Base-by-base conservation (phyloP, 2,797 vertebrate genomes). In the Rhinatrema bivittatum region DNA sequence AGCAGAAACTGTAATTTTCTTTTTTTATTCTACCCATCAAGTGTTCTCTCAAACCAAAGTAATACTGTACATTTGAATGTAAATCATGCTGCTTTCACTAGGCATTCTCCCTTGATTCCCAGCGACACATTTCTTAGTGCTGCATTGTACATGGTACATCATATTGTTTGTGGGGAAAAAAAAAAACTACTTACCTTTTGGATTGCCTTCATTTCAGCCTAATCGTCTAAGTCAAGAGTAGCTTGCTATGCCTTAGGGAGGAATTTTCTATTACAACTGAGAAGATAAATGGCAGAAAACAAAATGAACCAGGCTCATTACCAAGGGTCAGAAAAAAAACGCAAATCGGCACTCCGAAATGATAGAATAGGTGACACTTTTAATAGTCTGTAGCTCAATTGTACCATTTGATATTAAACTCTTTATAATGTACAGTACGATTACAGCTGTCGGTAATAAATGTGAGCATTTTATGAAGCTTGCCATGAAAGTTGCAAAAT, bases 151-250 rank as follows among this genome's bases (percentile, higher is more conserved):
- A 33, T 56, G 50, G 47, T 44, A 50, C 41, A 39, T 55, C 40
- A 27, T 7, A 54, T 26, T 68, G 48, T 70, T 68, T 75, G 59
- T 5, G 16, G n/a, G n/a, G n/a, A n/a, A n/a, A n/a, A n/a, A n/a
- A n/a, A n/a, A 49, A 65, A 45, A 73, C 72, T 70, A 47, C 44
- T 72, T 68, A 76, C 70, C 69, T 74, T 68, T 73, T 60, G 50
- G 58, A 60, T 65, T 42, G 41, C 16, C 59, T 70, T 71, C 47
- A 58, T 78, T 75, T 62, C 50, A 68, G 38, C 50, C 56, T 79
- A 73, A 79, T 81, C 48, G 38, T 62, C 56, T 72, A 62, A 62
- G 60, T 71, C 65, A 70, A 76, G 53, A 75, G 75, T 58, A 76
- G 44, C 32, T 39, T 39, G 39, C 42, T 56, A 36, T 37, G 74